A percentile compares a stretch with the other conserved stretches of the same genome.
Conservation (phyloP, 2,113 vertebrate genomes). For the Tauraco erythrolophus region DNA sequence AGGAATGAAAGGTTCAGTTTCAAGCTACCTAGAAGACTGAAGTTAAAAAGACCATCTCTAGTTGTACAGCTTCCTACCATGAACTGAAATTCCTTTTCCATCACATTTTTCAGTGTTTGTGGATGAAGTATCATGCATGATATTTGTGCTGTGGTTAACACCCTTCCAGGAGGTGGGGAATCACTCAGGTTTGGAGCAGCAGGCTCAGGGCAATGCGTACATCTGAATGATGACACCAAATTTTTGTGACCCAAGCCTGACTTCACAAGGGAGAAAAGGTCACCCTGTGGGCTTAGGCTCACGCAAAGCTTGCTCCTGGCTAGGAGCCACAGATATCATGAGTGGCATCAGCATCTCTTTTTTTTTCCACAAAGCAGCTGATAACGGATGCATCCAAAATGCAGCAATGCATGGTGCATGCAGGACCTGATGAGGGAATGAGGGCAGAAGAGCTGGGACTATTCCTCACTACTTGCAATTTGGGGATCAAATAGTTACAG, state of each 20-base stretch:
- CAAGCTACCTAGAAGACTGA: neutral
- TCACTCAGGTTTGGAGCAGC: neutral
- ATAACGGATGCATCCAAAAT: neutral
- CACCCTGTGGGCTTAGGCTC: neutral
- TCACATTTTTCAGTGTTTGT: neutral
- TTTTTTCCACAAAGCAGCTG: neutral
- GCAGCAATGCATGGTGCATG: neutral
- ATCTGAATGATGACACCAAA: neutral
- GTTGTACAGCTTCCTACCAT: neutral
- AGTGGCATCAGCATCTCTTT: neutral
- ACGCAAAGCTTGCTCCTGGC: neutral
- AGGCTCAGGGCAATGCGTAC: neutral
- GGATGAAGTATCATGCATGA: neutral
- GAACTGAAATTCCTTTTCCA: neutral
- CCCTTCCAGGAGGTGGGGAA: neutral
- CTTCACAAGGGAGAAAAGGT: neutral
- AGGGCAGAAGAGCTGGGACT: neutral
- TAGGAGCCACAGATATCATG: neutral
- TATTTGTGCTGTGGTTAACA: neutral
- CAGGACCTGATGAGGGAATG: neutral
- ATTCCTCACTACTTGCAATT: neutral
- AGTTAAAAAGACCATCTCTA: neutral
- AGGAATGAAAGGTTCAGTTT: neutral
- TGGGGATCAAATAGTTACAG: neutral
- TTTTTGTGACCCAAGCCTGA: neutral